Evolutionary conservation across 2,797 vertebrate genomes (phyloP).

Genomic region (Jordanella pulchra): DNA sequence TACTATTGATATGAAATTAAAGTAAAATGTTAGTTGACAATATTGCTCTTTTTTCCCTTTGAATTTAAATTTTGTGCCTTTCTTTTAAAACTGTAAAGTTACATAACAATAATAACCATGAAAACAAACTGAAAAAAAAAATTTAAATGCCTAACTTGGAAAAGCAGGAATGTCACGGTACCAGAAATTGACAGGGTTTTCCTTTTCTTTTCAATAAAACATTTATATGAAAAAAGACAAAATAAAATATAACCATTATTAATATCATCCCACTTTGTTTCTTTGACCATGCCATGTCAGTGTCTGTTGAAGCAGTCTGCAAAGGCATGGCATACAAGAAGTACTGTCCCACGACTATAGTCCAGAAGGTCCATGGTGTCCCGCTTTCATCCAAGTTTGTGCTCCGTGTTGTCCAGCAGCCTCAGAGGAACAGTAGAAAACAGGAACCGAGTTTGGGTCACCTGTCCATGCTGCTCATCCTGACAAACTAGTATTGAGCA

Average conservation of each 20-base stretch:
- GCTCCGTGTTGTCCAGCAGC: slow-evolving; percentile 66
- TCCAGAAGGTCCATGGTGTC: slow-evolving; percentile 74
- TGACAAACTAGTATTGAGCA: slow-evolving; percentile 67
- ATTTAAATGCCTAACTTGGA: slow-evolving; percentile 74
- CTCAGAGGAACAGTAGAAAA: slow-evolving; percentile 56
- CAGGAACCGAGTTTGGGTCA: slow-evolving; percentile 59
- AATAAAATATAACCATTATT: slow-evolving; percentile 79
- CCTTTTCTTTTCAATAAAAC: slow-evolving; percentile 70
- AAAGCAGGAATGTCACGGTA: slow-evolving; percentile 86
- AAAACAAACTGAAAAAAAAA: slow-evolving; percentile 61
- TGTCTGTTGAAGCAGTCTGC: slow-evolving; percentile 78
- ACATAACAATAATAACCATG: slow-evolving; percentile 72
- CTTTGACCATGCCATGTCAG: slow-evolving; percentile 75
- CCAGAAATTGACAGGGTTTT: slow-evolving; percentile 81
- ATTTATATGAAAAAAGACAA: slow-evolving; percentile 80
- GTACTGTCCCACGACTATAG: slow-evolving; percentile 71
- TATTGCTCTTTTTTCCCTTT: slow-evolving; percentile 87
- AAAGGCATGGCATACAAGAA: slow-evolving; percentile 75
- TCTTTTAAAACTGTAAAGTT: slow-evolving; percentile 82
- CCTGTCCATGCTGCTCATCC: slow-evolving; percentile 50
- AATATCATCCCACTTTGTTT: slow-evolving; percentile 77
- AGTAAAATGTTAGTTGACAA: slow-evolving; percentile 87
- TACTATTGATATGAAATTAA: slow-evolving; percentile 91
- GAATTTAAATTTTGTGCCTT: slow-evolving; percentile 83
- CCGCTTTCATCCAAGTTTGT: slow-evolving; percentile 63